Conservation (phyloP, 2,888 invertebrate species). For the Hypercompe scribonia region DNA sequence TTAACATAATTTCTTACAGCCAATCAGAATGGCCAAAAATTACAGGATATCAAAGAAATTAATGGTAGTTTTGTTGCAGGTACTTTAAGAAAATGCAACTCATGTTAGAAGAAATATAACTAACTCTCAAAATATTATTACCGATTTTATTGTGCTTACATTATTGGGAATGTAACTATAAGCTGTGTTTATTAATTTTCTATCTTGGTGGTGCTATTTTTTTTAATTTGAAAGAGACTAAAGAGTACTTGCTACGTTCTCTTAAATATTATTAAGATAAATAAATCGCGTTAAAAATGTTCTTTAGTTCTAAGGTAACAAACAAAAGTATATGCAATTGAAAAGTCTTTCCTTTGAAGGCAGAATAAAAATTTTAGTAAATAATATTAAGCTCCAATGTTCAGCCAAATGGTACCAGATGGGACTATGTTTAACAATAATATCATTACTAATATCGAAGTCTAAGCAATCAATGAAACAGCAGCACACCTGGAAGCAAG, state of each 20-base stretch:
- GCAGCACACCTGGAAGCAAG: background rate
- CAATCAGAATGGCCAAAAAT: background rate
- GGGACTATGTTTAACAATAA: background rate
- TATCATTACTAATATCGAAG: background rate
- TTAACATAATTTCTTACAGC: background rate
- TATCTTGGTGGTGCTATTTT: background rate
- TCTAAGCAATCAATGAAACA: background rate
- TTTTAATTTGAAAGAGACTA: background rate
- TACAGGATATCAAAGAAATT: background rate
- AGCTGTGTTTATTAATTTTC: background rate
- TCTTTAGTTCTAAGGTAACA: background rate
- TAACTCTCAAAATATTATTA: background rate
- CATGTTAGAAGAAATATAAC: background rate
- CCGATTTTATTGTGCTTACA: background rate
- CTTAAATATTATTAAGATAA: too few species aligned
- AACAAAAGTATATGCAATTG: background rate
- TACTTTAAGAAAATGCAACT: background rate
- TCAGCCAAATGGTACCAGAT: background rate
- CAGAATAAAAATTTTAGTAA: background rate
- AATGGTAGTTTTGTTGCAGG: background rate
- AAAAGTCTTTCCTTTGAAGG: background rate
- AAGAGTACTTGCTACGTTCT: background rate
- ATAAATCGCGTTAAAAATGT: too few species aligned
- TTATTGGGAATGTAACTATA: background rate
- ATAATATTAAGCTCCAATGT: background rate